Evolutionary conservation across 2,888 invertebrate species (phyloP).

Genomic region (Pinctada fucata): DNA sequence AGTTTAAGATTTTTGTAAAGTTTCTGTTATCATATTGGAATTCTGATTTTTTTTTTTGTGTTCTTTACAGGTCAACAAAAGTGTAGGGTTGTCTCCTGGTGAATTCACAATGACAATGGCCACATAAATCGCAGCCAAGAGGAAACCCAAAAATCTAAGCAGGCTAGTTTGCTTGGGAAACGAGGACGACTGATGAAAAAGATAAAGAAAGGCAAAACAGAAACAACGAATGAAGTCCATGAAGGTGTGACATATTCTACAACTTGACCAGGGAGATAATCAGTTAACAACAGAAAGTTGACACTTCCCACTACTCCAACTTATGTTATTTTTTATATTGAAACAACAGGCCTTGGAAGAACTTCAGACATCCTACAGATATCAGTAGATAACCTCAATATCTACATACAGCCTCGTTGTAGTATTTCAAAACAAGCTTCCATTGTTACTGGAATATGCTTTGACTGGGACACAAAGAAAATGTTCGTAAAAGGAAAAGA

Average conservation of each 20-base stretch:
- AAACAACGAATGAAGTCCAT: not conserved
- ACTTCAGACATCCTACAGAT: constrained; percentile 10
- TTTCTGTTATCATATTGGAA: too few relatives aligned
- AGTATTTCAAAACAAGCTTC: constrained; percentile 13
- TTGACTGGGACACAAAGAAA: constrained; percentile 10
- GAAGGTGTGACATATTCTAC: constrained; percentile 6
- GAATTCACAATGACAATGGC: constrained; percentile 16
- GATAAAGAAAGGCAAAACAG: not conserved
- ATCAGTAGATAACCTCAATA: constrained; percentile 3
- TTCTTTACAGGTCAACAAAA: constrained; percentile 14
- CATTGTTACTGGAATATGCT: constrained; percentile 6
- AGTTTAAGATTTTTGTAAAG: too few relatives aligned
- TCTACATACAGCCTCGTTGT: constrained; percentile 13
- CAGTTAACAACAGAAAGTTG: not conserved
- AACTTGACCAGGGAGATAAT: constrained; percentile 7
- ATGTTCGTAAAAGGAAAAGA: constrained; percentile 9
- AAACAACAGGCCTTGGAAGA: not conserved
- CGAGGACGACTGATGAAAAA: not conserved
- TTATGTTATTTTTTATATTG: not conserved
- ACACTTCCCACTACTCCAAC: constrained; percentile 9
- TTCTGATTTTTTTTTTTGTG: too few relatives aligned
- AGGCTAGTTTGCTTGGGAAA: constrained; percentile 1
- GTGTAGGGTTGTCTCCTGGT: constrained; percentile 13
- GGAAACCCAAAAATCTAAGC: constrained; percentile 6
- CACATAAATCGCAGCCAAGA: constrained; percentile 10